phyloP scores from a whole-genome alignment of 2,888 invertebrate genomes.

The Rhingia campestris region DNA sequence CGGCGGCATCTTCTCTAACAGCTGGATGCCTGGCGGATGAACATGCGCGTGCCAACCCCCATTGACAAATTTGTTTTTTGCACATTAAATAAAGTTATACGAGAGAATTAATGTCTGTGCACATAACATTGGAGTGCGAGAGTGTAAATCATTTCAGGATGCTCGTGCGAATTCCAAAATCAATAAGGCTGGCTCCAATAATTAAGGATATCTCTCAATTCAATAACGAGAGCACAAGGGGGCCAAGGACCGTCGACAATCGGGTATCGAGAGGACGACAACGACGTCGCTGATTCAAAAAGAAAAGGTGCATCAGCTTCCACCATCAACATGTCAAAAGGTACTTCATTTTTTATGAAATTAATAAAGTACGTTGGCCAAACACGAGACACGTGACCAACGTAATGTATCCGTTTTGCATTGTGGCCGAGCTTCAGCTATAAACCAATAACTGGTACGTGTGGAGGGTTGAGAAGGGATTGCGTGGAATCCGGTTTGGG shows the following conservation, averaged over 20 bases:
- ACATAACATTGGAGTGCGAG: conserved; percentile 67
- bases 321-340: conserved; percentile 76
- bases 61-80: conserved; percentile 81
- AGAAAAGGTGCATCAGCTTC: conserved; percentile 33
- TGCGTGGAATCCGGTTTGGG: conserved; percentile 62
- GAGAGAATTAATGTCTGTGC: conserved; percentile 62
- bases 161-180: conserved; percentile 63
- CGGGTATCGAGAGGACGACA: not conserved
- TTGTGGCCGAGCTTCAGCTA: conserved; percentile 74
- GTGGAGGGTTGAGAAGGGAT: conserved; percentile 16
- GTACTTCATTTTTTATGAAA: conserved; percentile 81
- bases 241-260: not conserved
- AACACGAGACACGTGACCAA: conserved; percentile 81
- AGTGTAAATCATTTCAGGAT: conserved; percentile 68
- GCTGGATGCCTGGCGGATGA: conserved; percentile 67
- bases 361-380: conserved; percentile 81
- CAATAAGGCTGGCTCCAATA: conserved; percentile 50
- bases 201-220: conserved; percentile 71
- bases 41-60: conserved; percentile 83
- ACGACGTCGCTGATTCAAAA: conserved; percentile 21
- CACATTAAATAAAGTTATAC: conserved; percentile 73
- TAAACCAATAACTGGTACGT: conserved; percentile 74
- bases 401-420: conserved; percentile 82
- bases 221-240: conserved; percentile 27
- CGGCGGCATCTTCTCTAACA: conserved; percentile 62